Evolutionary conservation across 2,113 vertebrate species (phyloP).

Genomic region (Myocastor coypus): DNA sequence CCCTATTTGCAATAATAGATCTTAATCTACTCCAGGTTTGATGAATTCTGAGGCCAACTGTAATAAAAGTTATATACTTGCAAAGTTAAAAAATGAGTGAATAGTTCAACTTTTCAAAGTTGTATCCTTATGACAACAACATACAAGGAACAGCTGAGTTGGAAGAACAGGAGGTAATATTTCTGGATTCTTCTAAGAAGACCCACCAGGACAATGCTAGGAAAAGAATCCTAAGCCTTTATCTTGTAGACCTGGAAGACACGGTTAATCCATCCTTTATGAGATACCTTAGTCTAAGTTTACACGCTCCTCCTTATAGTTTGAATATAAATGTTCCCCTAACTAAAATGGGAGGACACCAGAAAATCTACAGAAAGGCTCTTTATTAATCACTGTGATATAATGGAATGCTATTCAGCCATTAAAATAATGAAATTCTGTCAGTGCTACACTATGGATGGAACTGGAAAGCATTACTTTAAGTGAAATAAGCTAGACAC

Average conservation of each 20-base stretch:
- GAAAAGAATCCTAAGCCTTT: neutral
- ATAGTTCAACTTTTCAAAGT: neutral
- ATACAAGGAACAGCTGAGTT: neutral
- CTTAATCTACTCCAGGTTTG: constrained; percentile 62
- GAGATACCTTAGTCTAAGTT: neutral
- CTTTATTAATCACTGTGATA: neutral
- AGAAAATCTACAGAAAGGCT: neutral
- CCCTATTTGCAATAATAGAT: constrained; percentile 11
- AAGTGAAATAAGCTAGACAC: neutral
- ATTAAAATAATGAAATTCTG: neutral
- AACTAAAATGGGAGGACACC: neutral
- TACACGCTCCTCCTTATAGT: neutral
- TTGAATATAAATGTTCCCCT: neutral
- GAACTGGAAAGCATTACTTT: neutral
- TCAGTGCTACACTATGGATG: neutral
- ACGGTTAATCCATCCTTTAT: neutral
- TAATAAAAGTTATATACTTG: constrained; percentile 39
- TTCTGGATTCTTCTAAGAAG: neutral
- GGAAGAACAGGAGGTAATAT: neutral
- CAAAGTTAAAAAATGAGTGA: neutral
- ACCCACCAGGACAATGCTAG: neutral
- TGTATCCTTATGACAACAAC: neutral
- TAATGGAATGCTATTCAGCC: neutral
- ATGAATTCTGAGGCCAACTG: constrained; percentile 42
- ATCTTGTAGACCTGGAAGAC: neutral